Evolutionary conservation across 2,113 vertebrate genomes (phyloP).

Genomic region (Ochotona princeps): DNA sequence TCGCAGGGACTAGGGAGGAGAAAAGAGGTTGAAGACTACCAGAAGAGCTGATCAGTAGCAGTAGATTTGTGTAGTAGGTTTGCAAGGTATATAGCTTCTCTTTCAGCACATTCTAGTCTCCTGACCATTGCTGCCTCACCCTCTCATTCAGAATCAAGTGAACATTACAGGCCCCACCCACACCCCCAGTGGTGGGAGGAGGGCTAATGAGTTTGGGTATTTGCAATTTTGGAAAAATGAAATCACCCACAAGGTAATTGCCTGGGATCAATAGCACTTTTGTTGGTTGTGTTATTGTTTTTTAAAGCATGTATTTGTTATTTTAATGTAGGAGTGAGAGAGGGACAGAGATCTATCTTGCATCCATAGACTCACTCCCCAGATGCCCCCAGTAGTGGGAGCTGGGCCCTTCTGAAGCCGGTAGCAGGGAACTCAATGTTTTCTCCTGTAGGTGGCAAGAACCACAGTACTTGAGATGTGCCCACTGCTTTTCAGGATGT

Average conservation of each 20-base stretch:
- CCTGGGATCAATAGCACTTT: neutral
- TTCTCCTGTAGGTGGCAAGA: too few species aligned
- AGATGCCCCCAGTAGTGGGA: too few species aligned
- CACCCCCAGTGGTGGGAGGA: neutral
- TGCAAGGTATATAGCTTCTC: neutral
- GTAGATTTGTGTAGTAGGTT: neutral
- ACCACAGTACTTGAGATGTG: too few species aligned
- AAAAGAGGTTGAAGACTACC: accelerated
- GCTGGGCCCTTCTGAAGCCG: too few species aligned
- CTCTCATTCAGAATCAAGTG: neutral
- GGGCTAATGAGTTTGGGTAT: neutral
- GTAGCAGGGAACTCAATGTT: too few species aligned
- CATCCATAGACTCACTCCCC: too few species aligned
- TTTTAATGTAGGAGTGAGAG: too few species aligned
- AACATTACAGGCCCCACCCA: too few species aligned
- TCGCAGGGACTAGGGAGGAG: neutral
- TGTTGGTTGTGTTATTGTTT: neutral
- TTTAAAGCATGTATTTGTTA: too few species aligned
- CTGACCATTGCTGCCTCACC: neutral
- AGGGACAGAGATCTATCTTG: too few species aligned
- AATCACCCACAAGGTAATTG: neutral
- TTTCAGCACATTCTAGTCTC: neutral
- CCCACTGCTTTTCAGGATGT: too few species aligned
- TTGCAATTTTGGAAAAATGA: neutral
- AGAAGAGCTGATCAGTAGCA: neutral